Evolutionary conservation across 2,888 invertebrate species (phyloP), one percentile per base, ranked within the genome.

Genomic region (Idaea biselata): DNA sequence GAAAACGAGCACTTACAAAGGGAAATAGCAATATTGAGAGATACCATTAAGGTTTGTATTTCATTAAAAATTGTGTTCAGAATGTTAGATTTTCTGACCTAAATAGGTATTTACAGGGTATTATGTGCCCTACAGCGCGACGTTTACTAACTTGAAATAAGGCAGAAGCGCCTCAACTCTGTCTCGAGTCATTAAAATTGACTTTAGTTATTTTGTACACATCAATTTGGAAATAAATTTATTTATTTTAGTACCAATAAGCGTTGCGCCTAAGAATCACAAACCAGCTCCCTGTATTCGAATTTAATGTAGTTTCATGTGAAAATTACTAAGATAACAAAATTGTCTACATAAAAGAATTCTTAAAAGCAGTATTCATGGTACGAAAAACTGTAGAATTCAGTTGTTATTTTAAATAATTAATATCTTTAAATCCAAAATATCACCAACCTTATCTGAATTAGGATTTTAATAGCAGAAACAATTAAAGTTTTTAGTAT

Each of bases 1-100:
- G 99, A 99, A 88, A 98, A 98, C 85, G 98, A 99, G 91, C 98
- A 98, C 83, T 94, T 98, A 78, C 97, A 97, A 77, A 94, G 98
- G 76, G 98, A 98, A 93, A 97, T 98, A 75, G 97, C 97, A 72
- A 97, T 98, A 86, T 94, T 98, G 75, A 94, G 98, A 68, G 98
- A 98, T 84, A 98, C 98, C 65, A 97, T 98, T 84, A 98, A 98
- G 95, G 97, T 97, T 18, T 70, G 68, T 44, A 44, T 8, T 8
- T 44, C 0, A 14, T 44, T 8, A 11, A 44, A 44, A 44, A 44
- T 32, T 32, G 11, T 44, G 44, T 44, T 3, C 44, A 44, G 2
- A 11, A 44, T 44, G 44, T 11, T 44, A 8, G 44, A 14, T 11
- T 44, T 44, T 44, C 11, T 44, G 44, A 44, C 11, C 44, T 44